phyloP scores from a whole-genome alignment of 64 coral and sea anemone species.

The Montipora capricornis region DNA sequence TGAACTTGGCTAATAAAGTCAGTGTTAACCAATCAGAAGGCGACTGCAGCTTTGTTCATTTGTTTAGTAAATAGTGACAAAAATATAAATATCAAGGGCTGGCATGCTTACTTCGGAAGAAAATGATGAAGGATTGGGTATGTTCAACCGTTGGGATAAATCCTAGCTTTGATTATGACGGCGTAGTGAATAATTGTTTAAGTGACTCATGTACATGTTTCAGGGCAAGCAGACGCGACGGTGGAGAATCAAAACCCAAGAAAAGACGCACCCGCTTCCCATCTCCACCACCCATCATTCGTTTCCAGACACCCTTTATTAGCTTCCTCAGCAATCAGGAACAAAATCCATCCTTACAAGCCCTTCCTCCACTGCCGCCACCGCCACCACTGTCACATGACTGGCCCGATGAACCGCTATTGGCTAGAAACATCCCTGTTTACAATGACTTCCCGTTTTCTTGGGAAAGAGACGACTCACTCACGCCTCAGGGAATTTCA shows the following conservation, averaged over 20 bases:
- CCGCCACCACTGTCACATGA: conserved; percentile 44
- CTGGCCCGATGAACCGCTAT: conserved; percentile 26
- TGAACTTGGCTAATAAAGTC: too few species aligned
- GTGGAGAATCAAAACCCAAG: conserved; percentile 56
- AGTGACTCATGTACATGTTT: too few species aligned
- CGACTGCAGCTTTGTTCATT: too few species aligned
- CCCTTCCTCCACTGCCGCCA: conserved; percentile 12
- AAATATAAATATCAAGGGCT: too few species aligned
- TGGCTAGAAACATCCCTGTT: background rate
- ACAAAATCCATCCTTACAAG: background rate
- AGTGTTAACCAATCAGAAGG: too few species aligned
- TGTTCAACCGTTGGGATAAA: too few species aligned
- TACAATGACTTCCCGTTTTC: conserved; percentile 19
- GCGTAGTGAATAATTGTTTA: too few species aligned
- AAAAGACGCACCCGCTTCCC: conserved; percentile 72
- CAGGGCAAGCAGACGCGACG: conserved; percentile 31
- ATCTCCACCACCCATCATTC: conserved; percentile 84
- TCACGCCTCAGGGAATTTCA: background rate
- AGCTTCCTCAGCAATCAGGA: conserved; percentile 74
- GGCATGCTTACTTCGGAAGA: too few species aligned
- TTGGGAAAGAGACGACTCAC: conserved; percentile 25
- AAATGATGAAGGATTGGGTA: too few species aligned
- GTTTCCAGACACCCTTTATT: conserved; percentile 77
- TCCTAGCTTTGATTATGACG: too few species aligned
- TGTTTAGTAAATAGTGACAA: too few species aligned